Percentiles rank a stretch among this genome's conserved stretches.
These are phyloP conservation scores for Arothron firmamentum DNA, from an alignment of 2,113 vertebrate species.

Conservation along the genomic window DNA sequence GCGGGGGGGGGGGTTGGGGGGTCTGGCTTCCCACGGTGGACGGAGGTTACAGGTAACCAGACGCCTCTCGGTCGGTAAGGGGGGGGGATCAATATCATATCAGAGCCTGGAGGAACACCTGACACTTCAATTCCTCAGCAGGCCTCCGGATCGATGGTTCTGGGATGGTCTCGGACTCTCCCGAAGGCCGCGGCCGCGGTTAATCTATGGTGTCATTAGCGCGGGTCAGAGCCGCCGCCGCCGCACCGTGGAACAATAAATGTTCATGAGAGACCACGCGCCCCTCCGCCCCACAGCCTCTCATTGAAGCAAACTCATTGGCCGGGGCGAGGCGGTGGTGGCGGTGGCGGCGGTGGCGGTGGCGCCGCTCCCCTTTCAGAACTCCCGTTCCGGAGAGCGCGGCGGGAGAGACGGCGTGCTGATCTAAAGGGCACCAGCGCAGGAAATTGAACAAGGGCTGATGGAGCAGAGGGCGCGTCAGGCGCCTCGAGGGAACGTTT, in stretches of 20 bases:
- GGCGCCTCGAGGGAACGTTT: slow-evolving; percentile 44
- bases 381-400: slow-evolving; percentile 30
- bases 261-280: slow-evolving; percentile 58
- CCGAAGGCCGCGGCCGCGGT: slow-evolving; percentile 51
- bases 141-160: slow-evolving; percentile 70
- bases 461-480: slow-evolving; percentile 13
- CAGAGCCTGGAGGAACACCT: slow-evolving; percentile 75
- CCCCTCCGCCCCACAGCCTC: slow-evolving; percentile 54
- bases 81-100: slow-evolving; percentile 80
- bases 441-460: slow-evolving; percentile 56
- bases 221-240: slow-evolving; percentile 55
- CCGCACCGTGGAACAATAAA: slow-evolving; percentile 67
- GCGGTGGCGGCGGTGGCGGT: neutral
- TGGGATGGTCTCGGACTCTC: slow-evolving; percentile 71
- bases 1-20: too few species aligned
- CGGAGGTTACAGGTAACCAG: neutral
- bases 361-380: slow-evolving; percentile 37
- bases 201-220: slow-evolving; percentile 68
- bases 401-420: neutral
- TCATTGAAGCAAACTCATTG: slow-evolving; percentile 66
- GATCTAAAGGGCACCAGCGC: slow-evolving; percentile 2
- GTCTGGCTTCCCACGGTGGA: slow-evolving; percentile 25
- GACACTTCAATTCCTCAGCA: slow-evolving; percentile 83
- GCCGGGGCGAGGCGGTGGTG: slow-evolving; percentile 15
- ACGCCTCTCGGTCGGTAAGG: neutral